Base-by-base conservation (phyloP, 2,113 vertebrate species). In the Scopus umbretta region DNA sequence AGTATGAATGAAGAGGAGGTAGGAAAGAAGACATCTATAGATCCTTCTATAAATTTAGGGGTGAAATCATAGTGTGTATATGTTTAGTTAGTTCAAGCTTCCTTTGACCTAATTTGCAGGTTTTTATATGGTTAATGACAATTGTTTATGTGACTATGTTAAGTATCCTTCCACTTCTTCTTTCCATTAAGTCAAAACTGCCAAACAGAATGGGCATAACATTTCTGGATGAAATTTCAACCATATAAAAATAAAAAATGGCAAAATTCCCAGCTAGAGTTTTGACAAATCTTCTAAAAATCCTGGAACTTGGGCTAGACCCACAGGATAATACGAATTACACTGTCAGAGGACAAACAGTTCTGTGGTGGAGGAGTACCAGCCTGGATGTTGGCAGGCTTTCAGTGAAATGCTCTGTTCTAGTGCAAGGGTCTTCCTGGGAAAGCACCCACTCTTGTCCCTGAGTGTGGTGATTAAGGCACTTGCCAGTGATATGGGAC, bases 361-460 rank as follows among this genome's bases (percentile, higher is more conserved):
- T 87, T 94, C 84, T 65, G n/a, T 85, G 87, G 43, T 50, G 36
- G 19, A 70, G 29, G 4, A 91, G 15, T 45, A 66, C 53, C 88
- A 88, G 45, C n/a, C 63, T 50, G 58, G 47, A 53, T 62, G 17
- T 18, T 92, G 88, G 50, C 72, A 78, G 55, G 21, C 13, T 91
- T 87, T 85, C 1, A 2, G 52, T n/a, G 30, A 76, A 94, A 75
- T 65, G 14, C 14, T 82, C 38, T 61, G 19, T 52, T 72, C 34
- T 58, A 2, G 23, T 72, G 22, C 19, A 38, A 18, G 50, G 62
- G 65, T 91, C 86, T 91, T 96, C 73, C 93, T 65, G 91, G 95
- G 94, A 96, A 97, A 96, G 66, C 22, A 94, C 96, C 96, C 70
- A 11, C 34, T 74, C 36, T 49, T 56, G 65, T 65, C 87, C 84